Conservation (phyloP, 2,888 invertebrate genomes). For the Halictus quadricinctus region DNA sequence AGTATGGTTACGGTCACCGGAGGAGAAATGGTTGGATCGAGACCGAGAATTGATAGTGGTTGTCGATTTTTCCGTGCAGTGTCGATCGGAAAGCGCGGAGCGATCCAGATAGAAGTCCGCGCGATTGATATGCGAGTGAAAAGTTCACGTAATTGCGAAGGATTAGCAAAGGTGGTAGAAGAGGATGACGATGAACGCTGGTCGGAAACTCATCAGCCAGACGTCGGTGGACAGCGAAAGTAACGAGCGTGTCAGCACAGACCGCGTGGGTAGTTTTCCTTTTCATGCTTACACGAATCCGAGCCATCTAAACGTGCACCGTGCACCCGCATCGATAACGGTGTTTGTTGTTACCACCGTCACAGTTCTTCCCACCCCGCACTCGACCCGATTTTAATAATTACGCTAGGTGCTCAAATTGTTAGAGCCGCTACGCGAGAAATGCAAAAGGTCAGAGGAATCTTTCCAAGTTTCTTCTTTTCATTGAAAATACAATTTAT, state of each 20-base stretch:
- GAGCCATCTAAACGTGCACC: conserved; percentile 7
- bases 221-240: conserved; percentile 76
- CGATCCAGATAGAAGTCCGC: conserved; percentile 36
- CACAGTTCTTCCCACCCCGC: background rate
- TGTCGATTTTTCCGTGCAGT: conserved; percentile 11
- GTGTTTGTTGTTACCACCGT: conserved; percentile 4
- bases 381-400: conserved; percentile 13
- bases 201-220: conserved; percentile 73
- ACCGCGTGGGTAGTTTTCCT: conserved; percentile 70
- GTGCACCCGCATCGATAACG: background rate
- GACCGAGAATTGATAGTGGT: background rate
- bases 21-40: background rate
- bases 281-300: conserved; percentile 48
- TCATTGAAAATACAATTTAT: background rate
- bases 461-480: no score
- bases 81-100: conserved; percentile 17
- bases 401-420: background rate
- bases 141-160: conserved; percentile 41
- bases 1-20: background rate
- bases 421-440: background rate
- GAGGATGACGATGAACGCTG: conserved; percentile 74
- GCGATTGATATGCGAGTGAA: conserved; percentile 61
- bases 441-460: background rate
- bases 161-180: conserved; percentile 55
- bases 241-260: conserved; percentile 70